phyloP scores from a whole-genome alignment of 2,113 vertebrate species.

The Hemiscyllium ocellatum region DNA sequence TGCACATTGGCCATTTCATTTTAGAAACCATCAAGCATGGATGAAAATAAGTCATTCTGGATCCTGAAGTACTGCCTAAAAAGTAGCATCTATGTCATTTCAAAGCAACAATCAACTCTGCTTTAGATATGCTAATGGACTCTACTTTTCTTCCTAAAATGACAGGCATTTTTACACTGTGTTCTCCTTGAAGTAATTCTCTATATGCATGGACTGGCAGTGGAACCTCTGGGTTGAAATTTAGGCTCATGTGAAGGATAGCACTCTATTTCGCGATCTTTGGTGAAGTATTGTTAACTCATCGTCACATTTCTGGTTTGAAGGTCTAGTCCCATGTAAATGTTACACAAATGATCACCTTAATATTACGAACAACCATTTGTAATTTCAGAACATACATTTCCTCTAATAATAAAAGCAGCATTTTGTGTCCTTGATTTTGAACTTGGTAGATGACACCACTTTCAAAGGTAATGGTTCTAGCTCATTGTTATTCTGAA shows the following conservation, averaged over 20 bases:
- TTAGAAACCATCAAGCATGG: too few species aligned
- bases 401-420: neutral
- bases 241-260: neutral
- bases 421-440: too few species aligned
- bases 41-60: too few species aligned
- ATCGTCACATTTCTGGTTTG: neutral
- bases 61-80: too few species aligned
- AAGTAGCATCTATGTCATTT: neutral
- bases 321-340: neutral
- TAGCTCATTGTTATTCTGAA: too few species aligned
- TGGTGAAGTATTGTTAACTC: neutral
- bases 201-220: neutral
- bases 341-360: neutral
- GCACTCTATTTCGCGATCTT: neutral
- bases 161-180: neutral
- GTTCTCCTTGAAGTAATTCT: neutral
- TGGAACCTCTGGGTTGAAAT: neutral
- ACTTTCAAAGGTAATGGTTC: too few species aligned
- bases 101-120: neutral
- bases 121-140: neutral
- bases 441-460: too few species aligned
- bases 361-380: neutral
- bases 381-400: neutral
- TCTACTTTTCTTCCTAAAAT: neutral
- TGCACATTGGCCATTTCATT: too few species aligned